Evolutionary conservation across 2,888 invertebrate genomes (phyloP).

Genomic region (Cepaea hortensis): DNA sequence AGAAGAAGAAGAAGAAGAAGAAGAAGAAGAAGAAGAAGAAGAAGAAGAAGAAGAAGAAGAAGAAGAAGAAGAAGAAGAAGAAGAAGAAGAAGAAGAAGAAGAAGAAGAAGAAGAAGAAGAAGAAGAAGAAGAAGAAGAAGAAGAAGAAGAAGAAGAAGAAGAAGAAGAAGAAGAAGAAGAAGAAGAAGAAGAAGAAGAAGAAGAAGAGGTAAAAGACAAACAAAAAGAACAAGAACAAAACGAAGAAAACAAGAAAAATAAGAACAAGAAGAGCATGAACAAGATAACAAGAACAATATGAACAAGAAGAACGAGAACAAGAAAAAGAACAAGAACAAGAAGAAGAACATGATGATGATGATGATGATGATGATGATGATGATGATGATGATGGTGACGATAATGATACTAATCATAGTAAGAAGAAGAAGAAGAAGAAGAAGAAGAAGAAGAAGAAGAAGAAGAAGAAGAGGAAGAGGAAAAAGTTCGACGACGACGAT

Average conservation of each 20-base stretch:
- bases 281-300: not conserved
- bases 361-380: not conserved
- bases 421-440: no score
- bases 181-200: not conserved
- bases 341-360: not conserved
- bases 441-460: no score
- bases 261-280: not conserved
- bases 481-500: no score
- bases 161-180: constrained; percentile 8
- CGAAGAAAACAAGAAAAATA: not conserved
- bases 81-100: constrained; percentile 21
- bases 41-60: constrained; percentile 16
- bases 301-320: not conserved
- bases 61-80: constrained; percentile 14
- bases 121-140: constrained; percentile 10
- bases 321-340: not conserved
- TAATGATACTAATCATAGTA: no score
- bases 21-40: constrained; percentile 41
- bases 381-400: not conserved
- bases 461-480: no score
- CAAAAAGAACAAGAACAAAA: no score
- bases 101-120: constrained; percentile 12
- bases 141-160: not conserved
- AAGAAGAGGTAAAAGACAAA: not conserved
- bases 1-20: constrained; percentile 50